Evolutionary conservation across 2,888 invertebrate species (phyloP).

Genomic region (Baccha elongata): DNA sequence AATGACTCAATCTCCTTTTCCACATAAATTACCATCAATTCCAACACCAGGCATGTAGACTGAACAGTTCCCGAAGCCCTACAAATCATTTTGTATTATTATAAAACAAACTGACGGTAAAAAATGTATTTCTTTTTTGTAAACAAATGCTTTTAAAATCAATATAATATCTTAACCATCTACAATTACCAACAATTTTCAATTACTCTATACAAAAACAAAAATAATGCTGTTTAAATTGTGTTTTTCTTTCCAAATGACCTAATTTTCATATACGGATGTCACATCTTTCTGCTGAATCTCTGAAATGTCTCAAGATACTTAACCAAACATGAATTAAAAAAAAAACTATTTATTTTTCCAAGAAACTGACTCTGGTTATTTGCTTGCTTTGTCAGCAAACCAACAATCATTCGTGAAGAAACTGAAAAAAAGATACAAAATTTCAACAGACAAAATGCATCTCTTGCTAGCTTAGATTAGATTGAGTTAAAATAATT

Average conservation of each 20-base stretch:
- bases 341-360: slow-evolving; percentile 25
- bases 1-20: slow-evolving; percentile 4
- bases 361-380: slow-evolving; percentile 43
- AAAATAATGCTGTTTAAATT: neutral
- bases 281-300: slow-evolving; percentile 54
- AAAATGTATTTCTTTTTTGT: neutral
- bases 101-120: neutral
- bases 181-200: slow-evolving; percentile 2
- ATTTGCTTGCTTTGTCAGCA: slow-evolving; percentile 38
- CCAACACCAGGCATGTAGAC: neutral
- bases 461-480: slow-evolving; percentile 37
- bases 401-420: slow-evolving; percentile 57
- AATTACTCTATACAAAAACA: neutral
- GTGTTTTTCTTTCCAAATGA: slow-evolving; percentile 54
- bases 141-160: slow-evolving; percentile 30
- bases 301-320: slow-evolving; percentile 57
- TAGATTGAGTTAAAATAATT: slow-evolving; percentile 22
- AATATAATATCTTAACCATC: slow-evolving; percentile 43
- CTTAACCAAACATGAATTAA: slow-evolving; percentile 24
- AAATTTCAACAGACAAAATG: slow-evolving; percentile 53
- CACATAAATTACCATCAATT: neutral
- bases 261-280: slow-evolving; percentile 66
- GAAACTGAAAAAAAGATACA: slow-evolving; percentile 32
- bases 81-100: neutral
- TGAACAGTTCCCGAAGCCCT: slow-evolving; percentile 21